Evolutionary conservation across 37 sponge, comb jelly and placozoan genomes (phyloP).

Genomic region (Bolinopsis microptera): DNA sequence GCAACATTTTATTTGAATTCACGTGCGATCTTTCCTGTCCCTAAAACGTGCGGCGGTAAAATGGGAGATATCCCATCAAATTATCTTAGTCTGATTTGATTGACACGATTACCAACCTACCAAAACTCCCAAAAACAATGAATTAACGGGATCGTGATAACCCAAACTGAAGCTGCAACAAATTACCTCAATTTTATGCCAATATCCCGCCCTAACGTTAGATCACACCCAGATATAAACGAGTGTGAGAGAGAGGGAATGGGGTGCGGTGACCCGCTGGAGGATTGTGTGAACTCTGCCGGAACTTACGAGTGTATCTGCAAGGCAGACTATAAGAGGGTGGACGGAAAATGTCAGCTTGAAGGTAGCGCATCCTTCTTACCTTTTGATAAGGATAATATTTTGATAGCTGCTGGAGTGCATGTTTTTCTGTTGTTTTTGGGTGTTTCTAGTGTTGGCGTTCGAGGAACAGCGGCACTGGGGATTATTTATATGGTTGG

Average conservation of each 20-base stretch:
- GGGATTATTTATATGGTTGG: background rate
- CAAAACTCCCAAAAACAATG: too few relatives aligned
- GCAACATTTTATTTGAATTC: too few relatives aligned
- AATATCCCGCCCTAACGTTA: background rate
- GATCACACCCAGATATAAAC: constrained; percentile 67
- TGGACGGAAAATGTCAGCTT: constrained; percentile 73
- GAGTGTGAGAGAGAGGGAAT: constrained; percentile 74
- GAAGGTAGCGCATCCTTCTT: constrained; percentile 26
- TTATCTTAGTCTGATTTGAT: too few relatives aligned
- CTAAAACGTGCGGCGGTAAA: too few relatives aligned
- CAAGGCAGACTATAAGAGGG: constrained; percentile 68
- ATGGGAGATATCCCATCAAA: too few relatives aligned
- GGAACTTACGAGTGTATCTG: constrained; percentile 81
- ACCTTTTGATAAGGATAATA: background rate
- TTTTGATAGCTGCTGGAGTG: background rate
- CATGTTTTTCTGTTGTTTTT: background rate
- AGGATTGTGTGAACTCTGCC: constrained; percentile 78
- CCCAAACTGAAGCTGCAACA: too few relatives aligned
- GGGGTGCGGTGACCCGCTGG: constrained; percentile 72
- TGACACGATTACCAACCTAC: too few relatives aligned
- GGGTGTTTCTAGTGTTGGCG: background rate
- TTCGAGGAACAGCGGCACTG: background rate
- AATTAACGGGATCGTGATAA: too few relatives aligned
- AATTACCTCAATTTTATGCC: background rate
- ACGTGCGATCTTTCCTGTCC: too few relatives aligned